Evolutionary conservation across 2,113 vertebrate genomes (phyloP).

Genomic region (Pelusios castaneus): DNA sequence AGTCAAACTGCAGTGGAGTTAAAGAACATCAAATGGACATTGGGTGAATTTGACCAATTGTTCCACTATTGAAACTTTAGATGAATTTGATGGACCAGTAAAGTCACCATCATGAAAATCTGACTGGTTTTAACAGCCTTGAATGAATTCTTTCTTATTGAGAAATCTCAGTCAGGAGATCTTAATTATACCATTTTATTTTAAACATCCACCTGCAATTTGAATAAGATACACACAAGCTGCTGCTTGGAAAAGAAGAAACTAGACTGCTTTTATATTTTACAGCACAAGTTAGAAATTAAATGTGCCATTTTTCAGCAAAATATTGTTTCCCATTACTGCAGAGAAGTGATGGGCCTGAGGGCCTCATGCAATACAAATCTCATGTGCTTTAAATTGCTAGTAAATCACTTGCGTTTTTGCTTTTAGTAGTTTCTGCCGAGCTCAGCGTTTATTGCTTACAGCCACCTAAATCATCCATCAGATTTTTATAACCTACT

Average conservation of each 20-base stretch:
- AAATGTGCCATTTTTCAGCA: conserved; percentile 79
- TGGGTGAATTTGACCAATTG: background rate
- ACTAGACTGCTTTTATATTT: conserved; percentile 64
- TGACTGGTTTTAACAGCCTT: background rate
- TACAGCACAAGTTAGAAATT: conserved; percentile 76
- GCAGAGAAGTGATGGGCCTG: conserved; percentile 75
- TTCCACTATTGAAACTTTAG: background rate
- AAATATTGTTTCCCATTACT: conserved; percentile 82
- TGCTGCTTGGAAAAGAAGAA: conserved; percentile 44
- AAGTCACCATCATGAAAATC: background rate
- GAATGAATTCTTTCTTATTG: background rate
- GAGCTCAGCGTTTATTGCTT: conserved; percentile 84
- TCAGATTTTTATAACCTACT: conserved; percentile 82
- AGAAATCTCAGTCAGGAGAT: conserved; percentile 16
- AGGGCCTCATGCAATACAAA: conserved; percentile 83
- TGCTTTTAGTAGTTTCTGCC: conserved; percentile 80
- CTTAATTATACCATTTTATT: conserved; percentile 22
- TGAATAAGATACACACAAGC: conserved; percentile 53
- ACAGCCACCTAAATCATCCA: conserved; percentile 80
- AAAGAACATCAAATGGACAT: background rate
- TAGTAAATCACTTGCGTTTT: conserved; percentile 83
- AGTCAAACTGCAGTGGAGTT: background rate
- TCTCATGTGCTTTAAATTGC: conserved; percentile 81
- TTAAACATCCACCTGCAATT: conserved; percentile 21
- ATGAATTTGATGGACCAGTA: background rate